Conservation (phyloP, 2,888 invertebrate genomes). For the Agrotis ipsilon region DNA sequence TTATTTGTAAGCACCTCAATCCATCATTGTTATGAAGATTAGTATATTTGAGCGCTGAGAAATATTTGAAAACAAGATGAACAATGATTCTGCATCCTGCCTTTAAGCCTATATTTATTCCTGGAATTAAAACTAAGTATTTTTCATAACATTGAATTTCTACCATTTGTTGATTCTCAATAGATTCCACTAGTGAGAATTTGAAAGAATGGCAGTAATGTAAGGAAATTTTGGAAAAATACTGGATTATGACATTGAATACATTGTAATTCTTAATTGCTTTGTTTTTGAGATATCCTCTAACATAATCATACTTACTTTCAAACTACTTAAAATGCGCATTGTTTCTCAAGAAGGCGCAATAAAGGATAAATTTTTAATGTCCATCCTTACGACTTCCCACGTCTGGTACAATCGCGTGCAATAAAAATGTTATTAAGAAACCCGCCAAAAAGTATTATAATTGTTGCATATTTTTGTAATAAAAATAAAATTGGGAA, state of each 20-base stretch:
- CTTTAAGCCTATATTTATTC: too few species aligned
- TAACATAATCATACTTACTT: conserved; percentile 38
- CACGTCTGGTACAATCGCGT: conserved; percentile 31
- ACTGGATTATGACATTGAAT: not conserved
- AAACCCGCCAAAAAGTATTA: conserved; percentile 51
- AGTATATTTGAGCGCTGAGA: too few species aligned
- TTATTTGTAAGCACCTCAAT: too few species aligned
- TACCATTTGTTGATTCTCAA: not conserved
- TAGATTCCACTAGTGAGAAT: not conserved
- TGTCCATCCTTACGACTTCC: conserved; percentile 58
- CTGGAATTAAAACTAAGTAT: too few species aligned
- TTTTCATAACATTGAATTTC: too few species aligned
- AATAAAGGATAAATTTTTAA: conserved; percentile 60
- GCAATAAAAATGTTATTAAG: conserved; percentile 60
- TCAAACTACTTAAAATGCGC: conserved; percentile 39
- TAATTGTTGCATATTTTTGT: conserved; percentile 54
- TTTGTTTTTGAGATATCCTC: conserved; percentile 10
- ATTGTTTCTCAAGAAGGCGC: conserved; percentile 48
- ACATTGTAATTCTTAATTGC: conserved; percentile 1
- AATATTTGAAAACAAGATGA: too few species aligned
- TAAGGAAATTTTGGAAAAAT: not conserved
- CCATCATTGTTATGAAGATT: too few species aligned
- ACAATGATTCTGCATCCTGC: too few species aligned
- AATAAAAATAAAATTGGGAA: conserved; percentile 64
- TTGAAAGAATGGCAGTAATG: not conserved